Percentiles rank a stretch among this genome's conserved stretches.
These are phyloP conservation scores for Gorsachius goisagi DNA, from an alignment of 2,113 vertebrate species.

Conservation along the genomic window DNA sequence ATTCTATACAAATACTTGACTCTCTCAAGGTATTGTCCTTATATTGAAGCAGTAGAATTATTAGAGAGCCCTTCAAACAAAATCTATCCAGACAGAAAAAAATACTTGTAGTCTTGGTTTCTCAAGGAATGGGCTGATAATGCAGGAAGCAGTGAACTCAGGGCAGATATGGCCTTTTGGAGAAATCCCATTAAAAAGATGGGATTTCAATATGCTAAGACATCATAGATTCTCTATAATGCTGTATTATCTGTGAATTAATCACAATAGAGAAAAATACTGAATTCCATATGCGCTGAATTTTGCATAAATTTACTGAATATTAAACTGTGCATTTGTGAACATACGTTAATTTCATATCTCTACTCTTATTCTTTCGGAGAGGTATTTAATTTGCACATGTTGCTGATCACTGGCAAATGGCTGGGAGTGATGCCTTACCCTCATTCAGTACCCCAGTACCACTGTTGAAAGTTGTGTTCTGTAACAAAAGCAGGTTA, in stretches of 20 bases:
- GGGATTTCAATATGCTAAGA: not conserved
- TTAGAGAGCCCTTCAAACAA: not conserved
- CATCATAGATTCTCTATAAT: not conserved
- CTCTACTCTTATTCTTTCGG: not conserved
- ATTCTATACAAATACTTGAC: not conserved
- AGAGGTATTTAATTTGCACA: not conserved
- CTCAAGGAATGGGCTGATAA: not conserved
- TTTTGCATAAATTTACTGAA: not conserved
- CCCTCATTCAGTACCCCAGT: not conserved
- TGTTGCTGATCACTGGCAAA: not conserved
- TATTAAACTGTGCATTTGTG: not conserved
- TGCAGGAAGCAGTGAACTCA: not conserved
- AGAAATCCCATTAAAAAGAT: not conserved
- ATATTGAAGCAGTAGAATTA: not conserved
- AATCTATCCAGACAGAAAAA: not conserved
- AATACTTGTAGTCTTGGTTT: not conserved
- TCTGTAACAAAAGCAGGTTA: not conserved
- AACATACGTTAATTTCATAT: not conserved
- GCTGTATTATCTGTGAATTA: not conserved
- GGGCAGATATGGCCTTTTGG: not conserved
- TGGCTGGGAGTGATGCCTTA: not conserved
- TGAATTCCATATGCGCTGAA: not conserved
- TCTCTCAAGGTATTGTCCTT: not conserved
- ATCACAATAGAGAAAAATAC: not conserved
- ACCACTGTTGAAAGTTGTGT: not conserved